Evolutionary conservation across 2,888 invertebrate species (phyloP).

Genomic region (Smittia sp.): DNA sequence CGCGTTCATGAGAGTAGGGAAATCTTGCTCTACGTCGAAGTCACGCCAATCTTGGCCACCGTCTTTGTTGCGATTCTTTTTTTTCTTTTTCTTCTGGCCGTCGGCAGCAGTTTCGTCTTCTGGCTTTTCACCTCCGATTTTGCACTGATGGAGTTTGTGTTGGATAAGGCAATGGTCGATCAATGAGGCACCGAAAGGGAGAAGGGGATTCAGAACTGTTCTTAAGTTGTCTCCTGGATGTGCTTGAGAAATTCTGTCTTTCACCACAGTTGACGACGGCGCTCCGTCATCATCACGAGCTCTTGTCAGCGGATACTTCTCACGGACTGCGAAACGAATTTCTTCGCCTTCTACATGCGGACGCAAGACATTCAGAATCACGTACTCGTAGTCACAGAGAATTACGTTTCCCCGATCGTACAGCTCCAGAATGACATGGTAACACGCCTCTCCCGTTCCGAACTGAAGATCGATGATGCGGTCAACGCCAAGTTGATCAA

Average conservation of each 20-base stretch:
- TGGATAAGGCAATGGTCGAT: conserved; percentile 84
- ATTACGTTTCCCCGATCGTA: conserved; percentile 96
- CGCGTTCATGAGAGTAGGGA: conserved; percentile 63
- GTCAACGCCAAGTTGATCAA: conserved; percentile 87
- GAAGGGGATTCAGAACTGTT: conserved; percentile 74
- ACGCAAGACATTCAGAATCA: conserved; percentile 87
- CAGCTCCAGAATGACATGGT: conserved; percentile 91
- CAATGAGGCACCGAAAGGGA: conserved; percentile 86
- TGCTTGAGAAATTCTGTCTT: conserved; percentile 60
- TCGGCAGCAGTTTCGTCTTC: conserved; percentile 27
- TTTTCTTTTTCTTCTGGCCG: conserved; percentile 33
- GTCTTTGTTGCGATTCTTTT: conserved; percentile 43
- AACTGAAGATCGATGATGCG: conserved; percentile 94
- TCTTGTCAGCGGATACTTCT: conserved; percentile 81
- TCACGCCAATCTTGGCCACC: conserved; percentile 43
- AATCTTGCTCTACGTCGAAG: conserved; percentile 63
- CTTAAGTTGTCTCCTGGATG: conserved; percentile 75
- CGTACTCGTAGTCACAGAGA: conserved; percentile 85
- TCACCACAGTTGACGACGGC: conserved; percentile 58
- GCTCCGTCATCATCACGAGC: conserved; percentile 64
- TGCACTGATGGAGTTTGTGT: conserved; percentile 64
- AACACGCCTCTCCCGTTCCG: conserved; percentile 88
- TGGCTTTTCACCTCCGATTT: conserved; percentile 48
- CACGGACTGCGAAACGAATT: conserved; percentile 83
- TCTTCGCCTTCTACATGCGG: conserved; percentile 91